phyloP scores from a whole-genome alignment of 2,797 vertebrate genomes.

The Sebastes diaconus region DNA sequence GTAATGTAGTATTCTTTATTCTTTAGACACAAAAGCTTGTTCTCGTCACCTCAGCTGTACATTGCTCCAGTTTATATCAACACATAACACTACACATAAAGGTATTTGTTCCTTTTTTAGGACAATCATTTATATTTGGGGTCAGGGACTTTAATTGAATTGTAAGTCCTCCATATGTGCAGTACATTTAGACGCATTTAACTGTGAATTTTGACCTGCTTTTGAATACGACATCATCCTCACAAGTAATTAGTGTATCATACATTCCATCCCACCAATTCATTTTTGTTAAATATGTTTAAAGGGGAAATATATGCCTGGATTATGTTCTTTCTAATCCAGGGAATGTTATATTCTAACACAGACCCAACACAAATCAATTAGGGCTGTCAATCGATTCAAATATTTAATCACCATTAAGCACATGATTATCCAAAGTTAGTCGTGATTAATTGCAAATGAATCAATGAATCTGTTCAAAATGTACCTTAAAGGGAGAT shows the following conservation, averaged over 20 bases:
- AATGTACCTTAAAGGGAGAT: too few species aligned
- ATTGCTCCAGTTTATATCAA: not conserved
- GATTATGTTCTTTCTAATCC: not conserved
- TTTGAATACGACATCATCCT: not conserved
- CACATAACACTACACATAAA: too few species aligned
- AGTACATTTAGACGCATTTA: not conserved
- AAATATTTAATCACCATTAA: too few species aligned
- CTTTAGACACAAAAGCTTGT: not conserved
- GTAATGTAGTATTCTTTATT: not conserved
- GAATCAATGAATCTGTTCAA: too few species aligned
- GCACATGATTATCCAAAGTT: too few species aligned
- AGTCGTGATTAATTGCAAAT: too few species aligned
- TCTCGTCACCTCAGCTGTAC: not conserved
- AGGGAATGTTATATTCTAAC: not conserved
- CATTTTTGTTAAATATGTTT: not conserved
- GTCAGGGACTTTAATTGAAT: not conserved
- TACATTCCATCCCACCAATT: not conserved
- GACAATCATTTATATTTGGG: not conserved
- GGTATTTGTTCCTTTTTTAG: not conserved
- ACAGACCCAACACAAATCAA: too few species aligned
- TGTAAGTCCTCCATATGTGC: not conserved
- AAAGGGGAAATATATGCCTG: not conserved
- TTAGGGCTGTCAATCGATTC: too few species aligned
- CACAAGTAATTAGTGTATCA: not conserved
- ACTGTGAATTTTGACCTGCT: not conserved